phyloP scores from a whole-genome alignment of 1,140 invertebrate genomes.

The Musca domestica region DNA sequence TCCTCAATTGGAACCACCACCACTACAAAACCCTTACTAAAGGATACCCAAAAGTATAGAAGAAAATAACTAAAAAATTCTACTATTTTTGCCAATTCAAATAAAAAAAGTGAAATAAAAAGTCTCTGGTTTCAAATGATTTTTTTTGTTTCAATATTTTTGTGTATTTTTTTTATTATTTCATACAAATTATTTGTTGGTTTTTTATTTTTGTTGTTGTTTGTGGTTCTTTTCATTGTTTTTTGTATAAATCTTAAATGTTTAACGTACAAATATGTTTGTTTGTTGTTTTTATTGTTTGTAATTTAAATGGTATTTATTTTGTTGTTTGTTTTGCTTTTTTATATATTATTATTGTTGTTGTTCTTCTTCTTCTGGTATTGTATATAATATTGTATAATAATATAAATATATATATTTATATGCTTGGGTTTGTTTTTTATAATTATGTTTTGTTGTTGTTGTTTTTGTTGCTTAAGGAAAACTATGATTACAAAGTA shows the following conservation, averaged over 20 bases:
- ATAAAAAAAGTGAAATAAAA: too few species aligned
- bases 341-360: slow-evolving; percentile 3
- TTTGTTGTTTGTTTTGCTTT: not conserved
- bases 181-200: too few species aligned
- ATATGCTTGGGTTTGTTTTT: not conserved
- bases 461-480: slow-evolving; percentile 1
- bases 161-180: too few species aligned
- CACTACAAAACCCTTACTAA: too few species aligned
- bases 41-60: too few species aligned
- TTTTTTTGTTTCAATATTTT: too few species aligned
- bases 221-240: slow-evolving; percentile 1
- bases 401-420: slow-evolving; percentile 20
- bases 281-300: not conserved
- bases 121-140: too few species aligned
- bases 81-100: too few species aligned
- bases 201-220: too few species aligned
- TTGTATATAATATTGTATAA: slow-evolving; percentile 8
- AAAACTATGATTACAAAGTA: slow-evolving; percentile 9
- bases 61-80: too few species aligned
- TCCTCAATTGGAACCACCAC: too few species aligned
- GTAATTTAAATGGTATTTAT: not conserved
- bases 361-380: too few species aligned
- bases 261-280: not conserved
- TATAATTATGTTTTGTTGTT: not conserved
- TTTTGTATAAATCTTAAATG: not conserved